These are phyloP conservation scores for Rhopalosiphum padi DNA, from an alignment of 1,140 invertebrate genomes.

Conservation along the genomic window DNA sequence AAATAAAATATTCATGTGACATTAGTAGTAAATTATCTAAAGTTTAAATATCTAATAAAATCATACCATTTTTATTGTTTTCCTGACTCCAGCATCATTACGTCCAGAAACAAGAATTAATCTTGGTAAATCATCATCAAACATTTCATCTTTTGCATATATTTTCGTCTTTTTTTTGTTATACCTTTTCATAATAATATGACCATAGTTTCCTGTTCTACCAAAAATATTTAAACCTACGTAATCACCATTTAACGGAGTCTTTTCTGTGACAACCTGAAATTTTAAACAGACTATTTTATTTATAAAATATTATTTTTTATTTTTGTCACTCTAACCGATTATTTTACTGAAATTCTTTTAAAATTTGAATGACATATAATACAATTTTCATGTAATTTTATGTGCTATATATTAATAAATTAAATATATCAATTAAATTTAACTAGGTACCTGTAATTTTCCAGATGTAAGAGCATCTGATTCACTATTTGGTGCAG, in stretches of 20 bases:
- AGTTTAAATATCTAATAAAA: neutral
- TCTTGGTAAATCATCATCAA: constrained; percentile 64
- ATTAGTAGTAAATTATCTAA: neutral
- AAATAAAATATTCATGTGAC: neutral
- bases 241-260: constrained; percentile 64
- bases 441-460: constrained; percentile 60
- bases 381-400: neutral
- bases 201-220: constrained; percentile 71
- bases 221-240: constrained; percentile 72
- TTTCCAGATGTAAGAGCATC: constrained; percentile 67
- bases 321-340: neutral
- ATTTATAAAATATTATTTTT: neutral
- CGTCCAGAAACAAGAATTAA: constrained; percentile 72
- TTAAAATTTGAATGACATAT: neutral
- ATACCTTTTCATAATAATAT: constrained; percentile 65
- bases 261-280: constrained; percentile 67
- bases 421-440: constrained; percentile 9
- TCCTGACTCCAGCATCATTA: constrained; percentile 72
- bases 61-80: neutral
- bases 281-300: neutral
- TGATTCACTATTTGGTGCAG: constrained; percentile 65
- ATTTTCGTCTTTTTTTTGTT: constrained; percentile 57
- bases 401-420: neutral
- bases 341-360: neutral
- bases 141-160: constrained; percentile 57